Evolutionary conservation across 2,888 invertebrate species (phyloP).

Genomic region (Myathropa florea): DNA sequence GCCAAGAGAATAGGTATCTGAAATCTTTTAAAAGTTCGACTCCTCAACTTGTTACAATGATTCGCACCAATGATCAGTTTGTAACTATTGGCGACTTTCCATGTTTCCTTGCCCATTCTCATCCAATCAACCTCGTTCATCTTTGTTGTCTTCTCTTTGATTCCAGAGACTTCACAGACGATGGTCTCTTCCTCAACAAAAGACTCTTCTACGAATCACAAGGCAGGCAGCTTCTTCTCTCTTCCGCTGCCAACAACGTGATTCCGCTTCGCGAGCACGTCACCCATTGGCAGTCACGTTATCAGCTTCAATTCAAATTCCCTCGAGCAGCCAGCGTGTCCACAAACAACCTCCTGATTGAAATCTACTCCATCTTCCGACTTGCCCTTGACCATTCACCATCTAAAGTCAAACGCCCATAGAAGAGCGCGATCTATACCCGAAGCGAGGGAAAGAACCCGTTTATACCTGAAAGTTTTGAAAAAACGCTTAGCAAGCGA

Average conservation of each 20-base stretch:
- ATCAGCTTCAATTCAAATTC: neutral
- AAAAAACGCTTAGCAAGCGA: neutral
- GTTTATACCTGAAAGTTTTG: neutral
- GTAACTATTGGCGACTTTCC: neutral
- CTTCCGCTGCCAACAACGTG: neutral
- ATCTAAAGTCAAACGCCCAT: neutral
- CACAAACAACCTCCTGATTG: neutral
- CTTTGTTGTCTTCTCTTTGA: no score
- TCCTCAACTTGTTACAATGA: no score
- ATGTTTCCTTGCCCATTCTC: neutral
- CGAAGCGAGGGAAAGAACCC: neutral
- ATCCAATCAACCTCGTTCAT: neutral
- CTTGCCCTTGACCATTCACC: neutral
- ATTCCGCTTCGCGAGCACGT: neutral
- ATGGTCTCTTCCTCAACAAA: neutral
- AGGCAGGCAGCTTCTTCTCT: neutral
- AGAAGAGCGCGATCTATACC: neutral
- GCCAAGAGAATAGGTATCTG: no score
- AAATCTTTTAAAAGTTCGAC: no score
- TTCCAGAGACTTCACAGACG: no score
- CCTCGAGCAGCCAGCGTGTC: neutral
- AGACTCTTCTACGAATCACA: neutral
- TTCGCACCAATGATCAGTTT: no score
- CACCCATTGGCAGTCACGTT: neutral
- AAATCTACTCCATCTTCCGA: neutral